A percentile compares a stretch with the other conserved stretches of the same genome.
These are phyloP conservation scores for Vollenhovia emeryi DNA, from an alignment of 1,140 invertebrate genomes.

Conservation along the genomic window DNA sequence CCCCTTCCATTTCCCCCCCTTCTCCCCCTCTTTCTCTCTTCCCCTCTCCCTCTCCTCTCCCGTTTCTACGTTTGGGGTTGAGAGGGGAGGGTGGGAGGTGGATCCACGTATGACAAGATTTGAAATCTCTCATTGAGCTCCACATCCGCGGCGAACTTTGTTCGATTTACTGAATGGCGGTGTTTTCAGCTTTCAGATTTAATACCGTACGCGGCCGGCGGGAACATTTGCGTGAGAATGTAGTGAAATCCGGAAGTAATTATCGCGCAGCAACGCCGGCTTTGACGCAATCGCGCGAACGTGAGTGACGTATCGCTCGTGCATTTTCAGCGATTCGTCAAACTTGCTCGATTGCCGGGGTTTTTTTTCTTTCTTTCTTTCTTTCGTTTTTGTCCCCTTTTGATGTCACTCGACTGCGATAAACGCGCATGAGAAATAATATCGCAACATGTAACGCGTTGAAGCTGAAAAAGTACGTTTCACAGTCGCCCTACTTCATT, in stretches of 20 bases:
- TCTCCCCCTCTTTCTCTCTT: background rate
- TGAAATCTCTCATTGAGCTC: background rate
- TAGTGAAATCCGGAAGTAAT: slow-evolving; percentile 58
- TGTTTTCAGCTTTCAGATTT: slow-evolving; percentile 29
- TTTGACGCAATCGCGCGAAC: slow-evolving; percentile 36
- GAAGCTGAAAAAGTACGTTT: background rate
- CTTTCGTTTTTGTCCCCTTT: background rate
- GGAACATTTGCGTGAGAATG: slow-evolving; percentile 53
- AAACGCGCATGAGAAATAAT: background rate
- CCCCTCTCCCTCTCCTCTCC: background rate
- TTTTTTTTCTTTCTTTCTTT: no score
- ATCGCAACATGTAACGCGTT: background rate
- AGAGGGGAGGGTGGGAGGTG: background rate
- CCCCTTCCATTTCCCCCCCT: background rate
- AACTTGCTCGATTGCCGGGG: background rate
- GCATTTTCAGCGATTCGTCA: slow-evolving; percentile 18
- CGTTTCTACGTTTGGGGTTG: background rate
- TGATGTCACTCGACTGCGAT: background rate
- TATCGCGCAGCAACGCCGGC: slow-evolving; percentile 15
- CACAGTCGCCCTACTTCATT: background rate
- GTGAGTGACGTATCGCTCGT: slow-evolving; percentile 12
- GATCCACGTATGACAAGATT: background rate
- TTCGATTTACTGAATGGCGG: background rate
- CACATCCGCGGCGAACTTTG: background rate
- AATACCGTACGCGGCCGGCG: slow-evolving; percentile 4